Base-by-base conservation (phyloP, 2,113 vertebrate species). In the Zeus faber region DNA sequence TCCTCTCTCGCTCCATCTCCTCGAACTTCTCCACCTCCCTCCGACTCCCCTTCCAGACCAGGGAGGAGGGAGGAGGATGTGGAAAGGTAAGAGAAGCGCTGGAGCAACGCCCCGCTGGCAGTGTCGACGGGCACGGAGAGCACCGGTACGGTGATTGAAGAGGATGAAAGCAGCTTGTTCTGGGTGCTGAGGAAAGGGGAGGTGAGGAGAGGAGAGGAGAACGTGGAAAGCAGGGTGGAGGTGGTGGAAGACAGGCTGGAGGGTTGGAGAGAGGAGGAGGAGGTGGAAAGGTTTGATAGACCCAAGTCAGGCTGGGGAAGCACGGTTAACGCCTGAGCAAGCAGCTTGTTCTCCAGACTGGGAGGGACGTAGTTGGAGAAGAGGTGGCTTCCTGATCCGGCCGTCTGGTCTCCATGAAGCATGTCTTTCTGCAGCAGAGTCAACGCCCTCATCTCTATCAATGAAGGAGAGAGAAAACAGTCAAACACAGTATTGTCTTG, bases 321-420 rank as follows among this genome's bases (percentile, higher is more conserved):
- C 0, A 71, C 41, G 4, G 46, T 2, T 18, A 18, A 7, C 6
- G 77, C 57, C 64, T 80, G 71, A 25, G 48, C 33, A 13, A 91
- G 67, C 48, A 85, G n/a, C 35, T 74, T 85, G 52, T 89, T 91
- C 73, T 90, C 88, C 70, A 88, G 63, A 61, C 11, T 63, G 0
- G 25, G 75, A 11, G 71, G 78, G 45, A 21, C 22, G 1, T 56
- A 72, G 57, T 59, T 86, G 33, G 70, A 76, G 13, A 40, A 43
- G 27, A 74, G 35, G 29, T 67, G 70, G 25, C 2, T 58, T 61
- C 80, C 25, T 86, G 86, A 86, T 89, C 14, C 61, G 41, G 41
- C 9, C 5, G 16, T 8, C 6, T 4, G 41, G 18, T 21, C 41
- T 4, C 41, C 5, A 21, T 18, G 3, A 16, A 7, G 6, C 40